A percentile compares a stretch with the other conserved stretches of the same genome.
Evolutionary conservation across 2,113 vertebrate species (phyloP).

Genomic region (Mionectes macconnelli): DNA sequence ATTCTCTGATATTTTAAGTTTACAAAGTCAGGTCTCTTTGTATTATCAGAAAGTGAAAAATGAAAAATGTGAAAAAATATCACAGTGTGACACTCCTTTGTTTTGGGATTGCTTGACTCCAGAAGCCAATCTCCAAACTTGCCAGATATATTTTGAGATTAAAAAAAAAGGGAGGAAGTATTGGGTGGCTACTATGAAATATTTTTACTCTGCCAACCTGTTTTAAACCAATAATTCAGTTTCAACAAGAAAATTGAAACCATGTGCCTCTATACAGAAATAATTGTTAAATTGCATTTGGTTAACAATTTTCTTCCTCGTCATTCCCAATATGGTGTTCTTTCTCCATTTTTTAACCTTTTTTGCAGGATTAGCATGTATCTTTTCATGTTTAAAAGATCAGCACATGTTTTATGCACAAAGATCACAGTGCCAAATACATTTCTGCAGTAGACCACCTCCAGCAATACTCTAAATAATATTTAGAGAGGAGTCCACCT

Average conservation of each 20-base stretch:
- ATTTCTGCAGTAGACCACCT: constrained; percentile 29
- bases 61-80: not conserved
- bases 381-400: constrained; percentile 32
- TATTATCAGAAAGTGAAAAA: not conserved
- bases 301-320: constrained; percentile 27
- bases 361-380: not conserved
- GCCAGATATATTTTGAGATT: not conserved
- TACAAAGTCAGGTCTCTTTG: not conserved
- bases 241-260: constrained; percentile 24
- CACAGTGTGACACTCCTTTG: not conserved
- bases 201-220: constrained; percentile 13
- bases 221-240: constrained; percentile 20
- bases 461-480: not conserved
- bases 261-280: not conserved
- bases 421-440: not conserved
- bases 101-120: not conserved
- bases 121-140: not conserved
- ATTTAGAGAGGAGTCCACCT: constrained; percentile 32
- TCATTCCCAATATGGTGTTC: not conserved
- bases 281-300: not conserved
- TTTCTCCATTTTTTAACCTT: not conserved
- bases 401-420: constrained; percentile 30
- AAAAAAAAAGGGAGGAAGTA: not conserved
- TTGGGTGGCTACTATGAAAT: not conserved
- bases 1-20: not conserved